Base-by-base conservation (phyloP, 2,888 invertebrate genomes). In the Galerucella calmariensis region DNA sequence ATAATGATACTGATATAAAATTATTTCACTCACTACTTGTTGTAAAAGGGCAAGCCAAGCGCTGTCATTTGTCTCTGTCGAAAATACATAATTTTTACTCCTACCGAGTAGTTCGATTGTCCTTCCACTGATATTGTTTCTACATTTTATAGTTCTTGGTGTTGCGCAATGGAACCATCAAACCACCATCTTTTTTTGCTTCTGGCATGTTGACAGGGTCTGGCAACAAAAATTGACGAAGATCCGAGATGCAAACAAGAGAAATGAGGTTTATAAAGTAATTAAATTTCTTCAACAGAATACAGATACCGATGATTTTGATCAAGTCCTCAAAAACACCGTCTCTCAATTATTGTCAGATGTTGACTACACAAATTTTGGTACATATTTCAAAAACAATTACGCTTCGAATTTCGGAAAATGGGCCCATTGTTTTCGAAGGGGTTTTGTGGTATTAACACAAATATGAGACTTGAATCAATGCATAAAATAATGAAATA, bases 391-490 rank as follows among this genome's bases (percentile, higher is more conserved):
- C 62, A 24, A 72, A 62, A 35, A 67, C 4, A 67, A 79, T 61
- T 79, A 76, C 73, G 8, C 20, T 9, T 58, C 67, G n/a, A 77
- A 75, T 56, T 12, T 0, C 12, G 8, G 73, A 65, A 58, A 20
- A 58, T 81, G 78, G 80, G 76, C 78, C 6, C 77, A 78, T 63
- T 77, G 75, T 67, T 78, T 65, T 62, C 27, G 80, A 24, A 27
- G 65, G 14, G 11, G 72, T n/a, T n/a, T 14, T 63, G 67, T 67
- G 76, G 77, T 35, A 16, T 77, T 20, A 75, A 78, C 48, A 76
- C 76, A 12, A 78, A 78, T 67, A 76, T 76, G 75, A 67, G 65
- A 41, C 24, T 76, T 6, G 77, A 75, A 58, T 51, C 69, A 3
- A 74, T 77, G 74, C 75, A 78, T n/a, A n/a, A n/a, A n/a, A n/a